A percentile compares a stretch with the other conserved stretches of the same genome.
Conservation (phyloP, 2,888 invertebrate species). For the Leptinotarsa juncta region DNA sequence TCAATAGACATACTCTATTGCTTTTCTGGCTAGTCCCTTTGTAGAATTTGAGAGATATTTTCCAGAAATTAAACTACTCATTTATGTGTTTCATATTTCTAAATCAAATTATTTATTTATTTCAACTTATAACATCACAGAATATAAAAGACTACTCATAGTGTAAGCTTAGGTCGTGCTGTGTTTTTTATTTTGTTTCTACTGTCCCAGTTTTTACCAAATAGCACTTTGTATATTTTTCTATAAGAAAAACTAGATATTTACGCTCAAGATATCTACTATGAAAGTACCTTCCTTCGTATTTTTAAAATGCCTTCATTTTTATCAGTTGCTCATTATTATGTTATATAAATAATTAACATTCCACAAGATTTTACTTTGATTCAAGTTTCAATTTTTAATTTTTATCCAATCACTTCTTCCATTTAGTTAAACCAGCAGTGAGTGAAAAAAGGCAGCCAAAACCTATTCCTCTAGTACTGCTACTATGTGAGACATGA, state of each 20-base stretch:
- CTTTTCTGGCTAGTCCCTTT: not conserved
- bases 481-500: no score
- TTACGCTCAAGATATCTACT: constrained; percentile 22
- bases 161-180: constrained; percentile 20
- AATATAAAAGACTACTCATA: constrained; percentile 2
- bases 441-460: no score
- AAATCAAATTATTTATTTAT: constrained; percentile 13
- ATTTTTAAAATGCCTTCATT: constrained; percentile 1
- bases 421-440: no score
- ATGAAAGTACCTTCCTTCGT: constrained; percentile 14
- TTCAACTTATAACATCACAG: constrained; percentile 6
- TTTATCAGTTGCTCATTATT: constrained; percentile 16
- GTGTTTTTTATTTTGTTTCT: constrained; percentile 12
- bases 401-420: no score
- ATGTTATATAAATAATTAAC: not conserved
- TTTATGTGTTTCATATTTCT: not conserved
- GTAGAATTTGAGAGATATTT: not conserved
- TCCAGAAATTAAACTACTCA: not conserved
- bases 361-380: not conserved
- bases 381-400: not conserved
- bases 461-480: no score
- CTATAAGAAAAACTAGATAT: constrained; percentile 18
- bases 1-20: not conserved
- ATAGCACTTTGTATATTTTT: constrained; percentile 28
- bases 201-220: constrained; percentile 8